phyloP scores from a whole-genome alignment of 2,113 vertebrate genomes.

The Nyctibius bracteatus region DNA sequence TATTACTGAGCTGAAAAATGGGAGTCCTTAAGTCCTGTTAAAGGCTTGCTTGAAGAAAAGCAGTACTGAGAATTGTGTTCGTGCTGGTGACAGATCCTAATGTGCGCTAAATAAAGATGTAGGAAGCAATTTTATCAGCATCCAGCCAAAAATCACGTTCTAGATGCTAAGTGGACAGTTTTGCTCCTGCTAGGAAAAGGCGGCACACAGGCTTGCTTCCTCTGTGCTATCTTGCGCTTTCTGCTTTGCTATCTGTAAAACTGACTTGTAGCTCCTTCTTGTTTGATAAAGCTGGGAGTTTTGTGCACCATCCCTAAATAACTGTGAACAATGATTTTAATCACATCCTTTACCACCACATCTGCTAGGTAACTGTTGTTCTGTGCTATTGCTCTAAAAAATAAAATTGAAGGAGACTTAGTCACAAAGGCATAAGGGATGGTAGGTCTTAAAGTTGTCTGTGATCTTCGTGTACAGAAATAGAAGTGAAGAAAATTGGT shows the following conservation, averaged over 20 bases:
- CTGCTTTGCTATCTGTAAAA: not conserved
- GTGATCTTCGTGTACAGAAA: fast-evolving
- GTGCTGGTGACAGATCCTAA: not conserved
- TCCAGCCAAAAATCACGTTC: not conserved
- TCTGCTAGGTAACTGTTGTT: not conserved
- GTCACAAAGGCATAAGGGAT: not conserved
- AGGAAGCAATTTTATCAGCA: not conserved
- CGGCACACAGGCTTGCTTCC: fast-evolving
- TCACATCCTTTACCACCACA: not conserved
- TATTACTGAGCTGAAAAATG: not conserved
- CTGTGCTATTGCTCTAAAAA: not conserved
- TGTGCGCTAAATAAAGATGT: not conserved
- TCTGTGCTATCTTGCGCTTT: not conserved
- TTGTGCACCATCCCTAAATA: not conserved
- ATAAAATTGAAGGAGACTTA: not conserved
- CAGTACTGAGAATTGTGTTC: not conserved
- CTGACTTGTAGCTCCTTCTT: not conserved
- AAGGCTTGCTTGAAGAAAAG: not conserved
- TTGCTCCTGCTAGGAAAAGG: not conserved
- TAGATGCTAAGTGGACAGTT: not conserved
- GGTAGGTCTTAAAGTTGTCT: not conserved
- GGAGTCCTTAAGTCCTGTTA: not conserved
- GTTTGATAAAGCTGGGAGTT: not conserved
- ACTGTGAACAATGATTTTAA: not conserved
- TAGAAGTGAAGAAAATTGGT: not conserved